phyloP scores from a whole-genome alignment of 2,797 vertebrate genomes.

The Yasuhikotakia modesta region DNA sequence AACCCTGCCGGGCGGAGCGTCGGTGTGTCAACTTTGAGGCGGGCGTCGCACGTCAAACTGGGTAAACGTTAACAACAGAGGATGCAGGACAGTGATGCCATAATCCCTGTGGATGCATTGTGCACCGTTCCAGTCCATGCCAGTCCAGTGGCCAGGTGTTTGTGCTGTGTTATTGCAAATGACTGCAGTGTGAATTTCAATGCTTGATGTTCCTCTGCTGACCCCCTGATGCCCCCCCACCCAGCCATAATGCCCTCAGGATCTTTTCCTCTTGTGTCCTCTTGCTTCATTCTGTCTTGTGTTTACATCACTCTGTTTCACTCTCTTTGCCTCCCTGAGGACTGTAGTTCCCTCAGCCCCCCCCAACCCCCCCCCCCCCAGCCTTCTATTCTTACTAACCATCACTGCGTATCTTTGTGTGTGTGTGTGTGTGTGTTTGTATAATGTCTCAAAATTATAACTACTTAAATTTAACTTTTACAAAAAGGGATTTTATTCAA shows the following conservation, averaged over 20 bases:
- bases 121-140: conserved; percentile 21
- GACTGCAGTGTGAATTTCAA: conserved; percentile 20
- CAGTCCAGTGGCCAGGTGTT: conserved; percentile 25
- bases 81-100: neutral
- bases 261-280: conserved; percentile 11
- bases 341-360: conserved; percentile 10
- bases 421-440: too few relatives aligned
- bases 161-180: conserved; percentile 30
- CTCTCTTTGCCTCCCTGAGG: neutral
- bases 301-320: conserved; percentile 20
- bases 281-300: conserved; percentile 9
- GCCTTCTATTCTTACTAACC: neutral
- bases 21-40: conserved; percentile 39
- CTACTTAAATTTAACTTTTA: too few relatives aligned
- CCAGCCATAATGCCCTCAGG: neutral
- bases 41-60: neutral
- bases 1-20: conserved; percentile 33
- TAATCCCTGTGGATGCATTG: neutral
- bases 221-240: neutral
- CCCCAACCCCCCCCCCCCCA: neutral
- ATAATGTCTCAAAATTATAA: too few relatives aligned
- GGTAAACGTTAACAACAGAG: conserved; percentile 18
- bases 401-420: neutral
- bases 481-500: too few relatives aligned
- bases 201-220: conserved; percentile 22